Evolutionary conservation across 2,888 invertebrate species (phyloP).

Genomic region (Epirrhoe tristata): DNA sequence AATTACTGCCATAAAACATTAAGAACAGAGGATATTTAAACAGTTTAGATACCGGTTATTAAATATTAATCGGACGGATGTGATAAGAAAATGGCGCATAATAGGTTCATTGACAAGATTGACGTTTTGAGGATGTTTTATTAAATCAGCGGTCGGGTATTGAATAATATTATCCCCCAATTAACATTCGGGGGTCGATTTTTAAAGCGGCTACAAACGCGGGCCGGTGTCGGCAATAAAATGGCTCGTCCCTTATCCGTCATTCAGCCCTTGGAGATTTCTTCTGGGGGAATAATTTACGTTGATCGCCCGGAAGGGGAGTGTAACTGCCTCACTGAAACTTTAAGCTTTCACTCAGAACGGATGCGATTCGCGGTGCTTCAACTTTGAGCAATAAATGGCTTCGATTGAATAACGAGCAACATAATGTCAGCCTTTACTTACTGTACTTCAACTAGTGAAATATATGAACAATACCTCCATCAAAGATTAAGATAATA

Average conservation of each 20-base stretch:
- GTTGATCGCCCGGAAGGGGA: constrained; percentile 83
- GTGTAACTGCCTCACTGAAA: constrained; percentile 83
- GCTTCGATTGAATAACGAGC: constrained; percentile 69
- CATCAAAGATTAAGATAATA: background rate
- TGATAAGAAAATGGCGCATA: constrained; percentile 30
- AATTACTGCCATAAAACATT: constrained; percentile 81
- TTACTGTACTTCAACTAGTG: constrained; percentile 1
- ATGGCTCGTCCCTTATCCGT: constrained; percentile 83
- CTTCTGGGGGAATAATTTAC: constrained; percentile 84
- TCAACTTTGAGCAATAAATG: constrained; percentile 80
- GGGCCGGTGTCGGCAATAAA: constrained; percentile 80
- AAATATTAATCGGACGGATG: constrained; percentile 51
- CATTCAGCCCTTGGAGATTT: constrained; percentile 84
- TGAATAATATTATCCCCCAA: constrained; percentile 81
- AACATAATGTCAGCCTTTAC: constrained; percentile 57
- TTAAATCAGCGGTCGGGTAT: constrained; percentile 72
- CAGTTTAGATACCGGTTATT: constrained; percentile 70
- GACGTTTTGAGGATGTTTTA: constrained; percentile 56
- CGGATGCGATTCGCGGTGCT: constrained; percentile 77
- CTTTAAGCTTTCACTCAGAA: constrained; percentile 84
- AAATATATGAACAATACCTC: background rate
- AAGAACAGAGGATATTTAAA: constrained; percentile 69
- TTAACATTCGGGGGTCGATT: constrained; percentile 80
- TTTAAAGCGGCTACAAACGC: constrained; percentile 75
- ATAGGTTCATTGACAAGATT: constrained; percentile 33